Conservation (phyloP, 2,888 invertebrate species). For the Molanna angustata region DNA sequence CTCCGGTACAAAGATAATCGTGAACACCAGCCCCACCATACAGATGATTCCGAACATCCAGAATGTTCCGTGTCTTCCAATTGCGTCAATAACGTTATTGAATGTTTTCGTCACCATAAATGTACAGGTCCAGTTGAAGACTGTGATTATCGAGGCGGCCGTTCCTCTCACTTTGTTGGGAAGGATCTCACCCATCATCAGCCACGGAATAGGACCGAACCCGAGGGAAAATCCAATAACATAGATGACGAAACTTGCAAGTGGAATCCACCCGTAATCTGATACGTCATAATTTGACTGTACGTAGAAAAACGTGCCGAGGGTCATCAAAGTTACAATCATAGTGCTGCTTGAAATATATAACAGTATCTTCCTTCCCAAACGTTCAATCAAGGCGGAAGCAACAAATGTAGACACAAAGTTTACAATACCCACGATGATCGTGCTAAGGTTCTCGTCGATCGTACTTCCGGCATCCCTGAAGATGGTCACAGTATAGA, state of each 20-base stretch:
- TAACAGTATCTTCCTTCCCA: slow-evolving; percentile 85
- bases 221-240: slow-evolving; percentile 86
- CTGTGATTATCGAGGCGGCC: slow-evolving; percentile 85
- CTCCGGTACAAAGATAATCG: slow-evolving; percentile 84
- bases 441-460: slow-evolving; percentile 73
- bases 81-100: slow-evolving; percentile 59
- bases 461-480: slow-evolving; percentile 77
- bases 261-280: slow-evolving; percentile 72
- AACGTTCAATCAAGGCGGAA: slow-evolving; percentile 79
- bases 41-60: slow-evolving; percentile 79
- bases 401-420: slow-evolving; percentile 86
- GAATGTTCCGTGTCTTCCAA: slow-evolving; percentile 72
- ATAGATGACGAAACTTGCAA: slow-evolving; percentile 77
- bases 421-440: slow-evolving; percentile 87
- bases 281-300: slow-evolving; percentile 56
- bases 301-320: slow-evolving; percentile 79
- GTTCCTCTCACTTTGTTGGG: slow-evolving; percentile 85
- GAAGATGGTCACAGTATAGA: slow-evolving; percentile 87
- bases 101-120: slow-evolving; percentile 88
- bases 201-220: slow-evolving; percentile 80
- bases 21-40: slow-evolving; percentile 71
- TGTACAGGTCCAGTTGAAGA: slow-evolving; percentile 88
- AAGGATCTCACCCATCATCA: slow-evolving; percentile 92
- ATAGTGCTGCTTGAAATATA: slow-evolving; percentile 80
- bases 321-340: slow-evolving; percentile 65